phyloP scores from a whole-genome alignment of 2,888 invertebrate species.

The Acronicta aceris region DNA sequence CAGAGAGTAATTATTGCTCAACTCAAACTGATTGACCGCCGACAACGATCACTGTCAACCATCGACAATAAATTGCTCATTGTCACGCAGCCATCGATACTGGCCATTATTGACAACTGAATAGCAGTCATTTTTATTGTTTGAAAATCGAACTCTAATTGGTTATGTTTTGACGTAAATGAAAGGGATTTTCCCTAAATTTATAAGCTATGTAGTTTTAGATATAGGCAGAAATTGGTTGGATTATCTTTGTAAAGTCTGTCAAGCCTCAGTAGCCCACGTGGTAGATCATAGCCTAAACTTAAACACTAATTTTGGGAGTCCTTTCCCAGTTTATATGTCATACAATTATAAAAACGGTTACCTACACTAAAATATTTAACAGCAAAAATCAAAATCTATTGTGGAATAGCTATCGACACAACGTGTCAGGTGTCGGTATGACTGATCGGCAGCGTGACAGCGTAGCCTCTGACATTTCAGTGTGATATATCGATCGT shows the following conservation, averaged over 20 bases:
- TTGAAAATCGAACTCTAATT: slow-evolving; percentile 18
- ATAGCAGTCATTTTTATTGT: slow-evolving; percentile 26
- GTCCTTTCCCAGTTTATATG: too few species aligned
- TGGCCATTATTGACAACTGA: slow-evolving; percentile 25
- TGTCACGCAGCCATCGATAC: slow-evolving; percentile 56
- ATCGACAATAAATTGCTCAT: slow-evolving; percentile 76
- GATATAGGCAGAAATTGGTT: too few species aligned
- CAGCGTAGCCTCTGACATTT: neutral
- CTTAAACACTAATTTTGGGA: too few species aligned
- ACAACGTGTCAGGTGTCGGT: slow-evolving; percentile 26
- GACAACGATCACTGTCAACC: slow-evolving; percentile 73
- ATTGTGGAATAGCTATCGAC: slow-evolving; percentile 18
- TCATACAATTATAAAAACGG: too few species aligned
- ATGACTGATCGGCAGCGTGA: slow-evolving; percentile 32
- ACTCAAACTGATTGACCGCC: slow-evolving; percentile 69
- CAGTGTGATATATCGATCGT: neutral
- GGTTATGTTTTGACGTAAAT: slow-evolving; percentile 14
- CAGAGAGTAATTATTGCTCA: slow-evolving; percentile 40
- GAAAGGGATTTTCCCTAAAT: neutral
- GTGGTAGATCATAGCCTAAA: too few species aligned
- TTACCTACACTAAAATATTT: too few species aligned
- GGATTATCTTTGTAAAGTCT: too few species aligned
- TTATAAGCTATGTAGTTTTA: too few species aligned
- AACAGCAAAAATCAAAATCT: neutral
- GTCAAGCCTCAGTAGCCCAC: too few species aligned